phyloP scores from a whole-genome alignment of 2,113 vertebrate species.

The Genyomyrus donnyi region DNA sequence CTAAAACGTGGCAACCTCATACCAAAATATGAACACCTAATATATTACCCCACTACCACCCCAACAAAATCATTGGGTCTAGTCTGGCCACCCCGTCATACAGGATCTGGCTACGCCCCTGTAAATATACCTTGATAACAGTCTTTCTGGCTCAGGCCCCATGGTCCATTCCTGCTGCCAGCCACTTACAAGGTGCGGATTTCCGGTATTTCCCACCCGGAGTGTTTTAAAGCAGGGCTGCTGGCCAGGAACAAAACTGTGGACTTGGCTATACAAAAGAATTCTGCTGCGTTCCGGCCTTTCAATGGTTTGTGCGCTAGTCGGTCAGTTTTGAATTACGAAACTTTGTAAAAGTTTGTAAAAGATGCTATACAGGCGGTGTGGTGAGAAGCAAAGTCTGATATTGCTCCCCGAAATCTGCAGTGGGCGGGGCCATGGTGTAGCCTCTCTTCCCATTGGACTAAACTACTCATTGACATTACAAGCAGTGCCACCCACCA shows the following conservation, averaged over 20 bases:
- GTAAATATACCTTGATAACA: neutral
- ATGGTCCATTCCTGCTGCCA: neutral
- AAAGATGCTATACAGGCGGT: neutral
- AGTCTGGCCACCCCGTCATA: neutral
- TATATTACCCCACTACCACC: neutral
- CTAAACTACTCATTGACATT: neutral
- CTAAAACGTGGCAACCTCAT: neutral
- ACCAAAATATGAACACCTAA: neutral
- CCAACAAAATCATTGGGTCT: neutral
- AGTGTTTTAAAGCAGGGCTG: neutral
- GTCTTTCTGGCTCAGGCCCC: neutral
- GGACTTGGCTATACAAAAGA: neutral
- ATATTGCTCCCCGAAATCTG: neutral
- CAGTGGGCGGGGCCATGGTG: neutral
- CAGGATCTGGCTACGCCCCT: neutral
- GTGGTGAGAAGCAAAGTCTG: neutral
- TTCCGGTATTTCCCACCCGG: neutral
- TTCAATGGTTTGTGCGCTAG: neutral
- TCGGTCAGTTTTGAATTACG: neutral
- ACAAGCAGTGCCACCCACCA: neutral
- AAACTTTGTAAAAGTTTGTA: neutral
- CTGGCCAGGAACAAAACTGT: no score
- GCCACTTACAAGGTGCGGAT: neutral
- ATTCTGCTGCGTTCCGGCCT: neutral
- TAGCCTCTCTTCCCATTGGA: neutral